Evolutionary conservation across 1,140 invertebrate genomes (phyloP), one percentile per base, ranked within the genome.

Genomic region (Drosophila novamexicana): DNA sequence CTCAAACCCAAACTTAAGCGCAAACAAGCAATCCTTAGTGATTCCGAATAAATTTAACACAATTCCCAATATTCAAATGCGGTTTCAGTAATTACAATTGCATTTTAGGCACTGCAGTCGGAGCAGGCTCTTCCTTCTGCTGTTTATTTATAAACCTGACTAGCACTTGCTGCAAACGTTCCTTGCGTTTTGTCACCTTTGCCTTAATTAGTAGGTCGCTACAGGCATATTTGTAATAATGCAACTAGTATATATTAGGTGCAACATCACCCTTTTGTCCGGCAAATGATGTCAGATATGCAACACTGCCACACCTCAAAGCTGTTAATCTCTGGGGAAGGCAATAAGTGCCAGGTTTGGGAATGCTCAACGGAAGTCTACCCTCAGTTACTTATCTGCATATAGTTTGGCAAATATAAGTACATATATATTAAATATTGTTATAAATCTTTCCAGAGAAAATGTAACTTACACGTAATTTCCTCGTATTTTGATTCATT

Each of bases 81-180:
- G 42, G 57, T 34, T 59, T 47, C 40, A 22, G 2, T 59, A 18
- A 36, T 47, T 47, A 16, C 42, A 59, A 36, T 47, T 47, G 6
- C 1, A 32, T 14, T 37, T 53, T 9, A 6, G 45, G 45, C 22
- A 1, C 47, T 22, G 22, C 47, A 29, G 1, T 49, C 47, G 16
- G 9, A 0, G 37, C 1, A 6, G 10, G 12, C 12, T 29, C 12
- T 45, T 6, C 7, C 34, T 50, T 50, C 62, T 69, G 16, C 12
- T 36, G 47, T 40, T 62, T 29, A 69, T 62, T 69, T 61, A 69
- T 39, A 52, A 69, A 69, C 66, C 22, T 14, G 37, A 53, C 12
- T 8, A 36, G 65, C 64, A 49, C 37, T 45, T 16, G 42, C 12
- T 36, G 6, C 29, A 47, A 59, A 37, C 32, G 14, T 59, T 42